Conservation (phyloP, 2,797 vertebrate species). For the Malurus leucopterus region DNA sequence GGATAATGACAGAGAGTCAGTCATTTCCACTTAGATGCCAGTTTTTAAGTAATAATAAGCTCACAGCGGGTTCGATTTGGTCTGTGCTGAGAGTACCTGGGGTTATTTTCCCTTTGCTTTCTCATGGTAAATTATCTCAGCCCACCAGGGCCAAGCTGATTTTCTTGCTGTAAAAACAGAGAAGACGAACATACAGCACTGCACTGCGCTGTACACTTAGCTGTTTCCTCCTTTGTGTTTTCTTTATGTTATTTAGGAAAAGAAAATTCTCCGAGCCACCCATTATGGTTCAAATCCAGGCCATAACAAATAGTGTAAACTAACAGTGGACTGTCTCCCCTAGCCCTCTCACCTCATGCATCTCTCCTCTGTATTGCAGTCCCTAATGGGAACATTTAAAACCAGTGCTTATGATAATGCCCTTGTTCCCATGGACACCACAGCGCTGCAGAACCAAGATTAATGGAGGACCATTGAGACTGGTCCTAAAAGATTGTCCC, state of each 20-base stretch:
- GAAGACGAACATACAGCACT: slow-evolving; percentile 8
- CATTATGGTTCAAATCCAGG: slow-evolving; percentile 34
- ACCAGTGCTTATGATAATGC: slow-evolving; percentile 70
- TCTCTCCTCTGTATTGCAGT: slow-evolving; percentile 39
- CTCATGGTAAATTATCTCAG: slow-evolving; percentile 59
- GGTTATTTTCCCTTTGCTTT: slow-evolving; percentile 60
- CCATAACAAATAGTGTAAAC: slow-evolving; percentile 40
- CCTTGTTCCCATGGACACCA: slow-evolving; percentile 77
- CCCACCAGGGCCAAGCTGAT: slow-evolving; percentile 52
- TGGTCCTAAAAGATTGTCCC: slow-evolving; percentile 72
- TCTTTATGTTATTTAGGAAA: slow-evolving; percentile 39
- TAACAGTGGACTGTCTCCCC: slow-evolving; percentile 48
- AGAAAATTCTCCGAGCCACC: neutral
- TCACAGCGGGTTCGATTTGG: slow-evolving; percentile 65
- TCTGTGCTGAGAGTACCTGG: slow-evolving; percentile 60
- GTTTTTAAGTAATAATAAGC: slow-evolving; percentile 72
- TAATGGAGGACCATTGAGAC: slow-evolving; percentile 71
- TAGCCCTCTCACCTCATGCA: slow-evolving; percentile 32
- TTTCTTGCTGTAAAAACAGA: slow-evolving; percentile 45
- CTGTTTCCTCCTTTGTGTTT: slow-evolving; percentile 19
- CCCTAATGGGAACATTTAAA: slow-evolving; percentile 69
- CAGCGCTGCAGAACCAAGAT: slow-evolving; percentile 69
- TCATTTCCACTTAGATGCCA: slow-evolving; percentile 69
- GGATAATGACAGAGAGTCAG: slow-evolving; percentile 70
- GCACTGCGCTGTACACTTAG: neutral